A percentile compares a stretch with the other conserved stretches of the same genome.
Conservation (phyloP, 2,888 invertebrate species). For the Calephelis perditalis region DNA sequence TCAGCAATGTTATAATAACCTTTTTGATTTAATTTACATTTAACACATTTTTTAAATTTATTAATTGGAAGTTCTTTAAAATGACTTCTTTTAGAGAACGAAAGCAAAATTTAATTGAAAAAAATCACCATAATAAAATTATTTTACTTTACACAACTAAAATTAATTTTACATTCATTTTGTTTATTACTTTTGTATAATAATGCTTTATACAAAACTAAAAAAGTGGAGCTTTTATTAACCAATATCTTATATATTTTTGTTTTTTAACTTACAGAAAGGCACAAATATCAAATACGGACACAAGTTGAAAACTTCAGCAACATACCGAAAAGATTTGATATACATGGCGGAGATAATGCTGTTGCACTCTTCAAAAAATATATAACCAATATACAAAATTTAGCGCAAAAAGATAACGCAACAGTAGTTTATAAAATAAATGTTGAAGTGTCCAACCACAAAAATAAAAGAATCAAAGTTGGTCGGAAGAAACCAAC, state of each 20-base stretch:
- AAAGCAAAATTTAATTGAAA: too few relatives aligned
- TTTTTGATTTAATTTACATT: too few relatives aligned
- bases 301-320: constrained; percentile 35
- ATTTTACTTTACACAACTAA: too few relatives aligned
- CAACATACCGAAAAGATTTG: constrained; percentile 52
- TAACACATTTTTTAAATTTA: too few relatives aligned
- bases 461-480: constrained; percentile 32
- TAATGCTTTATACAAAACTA: too few relatives aligned
- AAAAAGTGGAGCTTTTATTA: too few relatives aligned
- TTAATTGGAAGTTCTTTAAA: too few relatives aligned
- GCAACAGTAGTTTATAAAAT: constrained; percentile 49
- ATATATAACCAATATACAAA: constrained; percentile 45
- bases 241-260: neutral
- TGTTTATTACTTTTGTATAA: too few relatives aligned
- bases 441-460: constrained; percentile 43
- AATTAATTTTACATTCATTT: too few relatives aligned
- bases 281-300: constrained; percentile 32
- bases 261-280: constrained; percentile 28
- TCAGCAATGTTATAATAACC: too few relatives aligned
- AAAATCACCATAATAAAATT: too few relatives aligned
- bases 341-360: constrained; percentile 44
- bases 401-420: constrained; percentile 46
- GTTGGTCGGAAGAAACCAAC: constrained; percentile 36
- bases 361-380: constrained; percentile 45
- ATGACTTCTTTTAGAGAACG: too few relatives aligned